Conservation (phyloP, 2,797 vertebrate species). For the Merluccius polli region DNA sequence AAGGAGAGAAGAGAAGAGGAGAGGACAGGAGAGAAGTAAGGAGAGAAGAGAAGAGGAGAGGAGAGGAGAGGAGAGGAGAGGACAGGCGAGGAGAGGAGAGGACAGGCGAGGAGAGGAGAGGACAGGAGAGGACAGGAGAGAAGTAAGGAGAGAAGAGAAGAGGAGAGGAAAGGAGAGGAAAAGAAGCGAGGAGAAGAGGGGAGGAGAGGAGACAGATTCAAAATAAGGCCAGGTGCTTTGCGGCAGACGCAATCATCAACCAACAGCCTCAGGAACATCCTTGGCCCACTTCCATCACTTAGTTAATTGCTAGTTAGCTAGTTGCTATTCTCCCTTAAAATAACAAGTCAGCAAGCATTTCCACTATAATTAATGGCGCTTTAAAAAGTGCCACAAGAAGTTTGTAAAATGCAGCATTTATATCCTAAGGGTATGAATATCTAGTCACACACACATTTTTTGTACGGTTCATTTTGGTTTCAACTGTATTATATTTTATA, state of each 20-base stretch:
- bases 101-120: not conserved
- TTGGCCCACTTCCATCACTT: not conserved
- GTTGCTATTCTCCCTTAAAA: not conserved
- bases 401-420: no score
- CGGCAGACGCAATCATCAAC: not conserved
- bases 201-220: not conserved
- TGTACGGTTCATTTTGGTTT: no score
- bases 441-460: no score
- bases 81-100: no score
- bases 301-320: not conserved
- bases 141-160: not conserved
- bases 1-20: no score
- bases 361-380: no score
- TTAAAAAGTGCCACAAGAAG: no score
- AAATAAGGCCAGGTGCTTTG: not conserved
- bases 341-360: not conserved
- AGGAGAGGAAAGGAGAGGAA: not conserved
- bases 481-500: no score
- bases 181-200: not conserved
- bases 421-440: no score
- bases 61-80: slow-evolving; percentile 5
- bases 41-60: not conserved
- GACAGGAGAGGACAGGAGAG: not conserved
- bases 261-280: not conserved
- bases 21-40: not conserved